Evolutionary conservation across 2,888 invertebrate genomes (phyloP), one percentile per base, ranked within the genome.

Genomic region (Aspidiotus rigidus): DNA sequence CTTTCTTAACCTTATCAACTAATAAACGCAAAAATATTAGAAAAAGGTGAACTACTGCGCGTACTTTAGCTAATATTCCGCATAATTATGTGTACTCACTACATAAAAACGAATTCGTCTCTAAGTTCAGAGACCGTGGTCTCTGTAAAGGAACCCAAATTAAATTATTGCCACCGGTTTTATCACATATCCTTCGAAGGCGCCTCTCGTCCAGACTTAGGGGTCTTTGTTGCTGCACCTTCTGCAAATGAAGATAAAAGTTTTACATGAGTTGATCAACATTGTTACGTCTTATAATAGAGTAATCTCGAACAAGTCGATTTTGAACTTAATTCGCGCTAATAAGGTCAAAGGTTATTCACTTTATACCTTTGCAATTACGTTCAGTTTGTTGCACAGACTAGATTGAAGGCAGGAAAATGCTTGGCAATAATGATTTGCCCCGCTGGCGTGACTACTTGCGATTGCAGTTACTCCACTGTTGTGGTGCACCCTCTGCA

Each of bases 91-190:
- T 28, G 28, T 28, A 64, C 59, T 64, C 17, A 69, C 71, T 64
- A 67, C 55, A 56, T 10, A 67, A 59, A 44, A 64, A 70, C n/a
- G 71, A 71, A 69, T 72, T 71, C 40, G 69, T 71, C 11, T 85
- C 85, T 73, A 88, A 81, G 78, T 86, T 86, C 69, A 88, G 81
- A 0, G 87, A 87, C 42, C 84, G 83, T 0, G 87, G 88, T 62
- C 88, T 80, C 57, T 85, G 80, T 1, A 87, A 85, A 77, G 61
- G 70, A 5, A 71, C 28, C 66, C 66, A 66, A 28, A 66, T 57
- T 39, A 66, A 66, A 66, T 49, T 66, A 59, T 66, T 66, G 66
- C 66, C 28, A 49, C 85, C 80, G 0, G 86, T 84, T 76, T 87
- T 86, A 62, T 86, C 83, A 15, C 85, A 84, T 62, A 86, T 77